A percentile compares a stretch with the other conserved stretches of the same genome.
These are phyloP conservation scores for Riparia riparia DNA, from an alignment of 2,113 vertebrate species.

Conservation along the genomic window DNA sequence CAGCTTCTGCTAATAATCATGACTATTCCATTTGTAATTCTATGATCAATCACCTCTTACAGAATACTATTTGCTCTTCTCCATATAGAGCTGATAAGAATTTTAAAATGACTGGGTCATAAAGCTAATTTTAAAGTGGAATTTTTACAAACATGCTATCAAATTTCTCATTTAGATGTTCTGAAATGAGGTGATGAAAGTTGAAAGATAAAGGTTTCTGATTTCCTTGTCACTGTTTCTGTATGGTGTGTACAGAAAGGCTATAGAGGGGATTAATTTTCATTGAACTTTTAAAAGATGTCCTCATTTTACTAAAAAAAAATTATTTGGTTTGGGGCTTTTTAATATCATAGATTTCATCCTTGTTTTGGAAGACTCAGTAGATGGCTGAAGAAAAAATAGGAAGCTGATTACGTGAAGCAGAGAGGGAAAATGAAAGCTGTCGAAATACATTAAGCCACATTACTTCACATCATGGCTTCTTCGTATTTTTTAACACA, in stretches of 20 bases:
- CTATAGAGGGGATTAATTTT: neutral
- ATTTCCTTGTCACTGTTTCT: neutral
- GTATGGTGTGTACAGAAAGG: neutral
- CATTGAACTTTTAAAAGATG: neutral
- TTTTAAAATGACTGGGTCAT: slow-evolving; percentile 4
- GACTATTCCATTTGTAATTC: neutral
- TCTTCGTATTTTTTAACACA: neutral
- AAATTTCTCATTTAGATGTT: neutral
- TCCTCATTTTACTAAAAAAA: neutral
- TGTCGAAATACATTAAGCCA: neutral
- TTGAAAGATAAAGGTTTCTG: neutral
- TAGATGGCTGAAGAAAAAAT: neutral
- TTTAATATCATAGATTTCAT: neutral
- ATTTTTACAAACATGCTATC: neutral
- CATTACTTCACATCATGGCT: neutral
- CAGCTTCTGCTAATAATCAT: neutral
- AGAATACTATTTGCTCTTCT: neutral
- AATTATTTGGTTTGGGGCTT: neutral
- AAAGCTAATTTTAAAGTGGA: slow-evolving; percentile 5
- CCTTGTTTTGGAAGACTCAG: neutral
- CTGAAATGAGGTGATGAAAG: neutral
- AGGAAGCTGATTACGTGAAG: neutral
- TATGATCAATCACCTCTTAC: neutral
- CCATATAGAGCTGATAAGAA: neutral
- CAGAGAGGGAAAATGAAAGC: neutral